phyloP scores from a whole-genome alignment of 2,113 vertebrate species.

The Pangasianodon hypophthalmus region DNA sequence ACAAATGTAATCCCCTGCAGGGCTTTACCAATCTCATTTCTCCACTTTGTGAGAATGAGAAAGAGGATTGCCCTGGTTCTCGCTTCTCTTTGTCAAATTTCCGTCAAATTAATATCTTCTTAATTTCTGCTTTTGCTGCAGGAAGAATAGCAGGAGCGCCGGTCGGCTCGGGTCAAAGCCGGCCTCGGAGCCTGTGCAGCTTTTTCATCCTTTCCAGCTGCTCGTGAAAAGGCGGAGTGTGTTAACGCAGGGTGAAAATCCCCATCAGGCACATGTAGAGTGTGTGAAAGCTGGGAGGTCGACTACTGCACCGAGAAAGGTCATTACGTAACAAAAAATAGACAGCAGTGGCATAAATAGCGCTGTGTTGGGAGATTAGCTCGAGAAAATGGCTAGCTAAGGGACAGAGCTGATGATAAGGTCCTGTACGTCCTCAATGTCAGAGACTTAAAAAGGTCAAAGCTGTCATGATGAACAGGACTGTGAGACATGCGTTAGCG shows the following conservation, averaged over 20 bases:
- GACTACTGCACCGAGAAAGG: neutral
- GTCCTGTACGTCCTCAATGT: neutral
- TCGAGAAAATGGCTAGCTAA: constrained; percentile 18
- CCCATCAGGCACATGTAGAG: constrained; percentile 29
- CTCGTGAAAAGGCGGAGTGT: constrained; percentile 44
- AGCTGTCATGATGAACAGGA: constrained; percentile 23
- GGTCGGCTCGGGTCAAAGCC: constrained; percentile 33
- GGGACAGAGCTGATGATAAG: constrained; percentile 37
- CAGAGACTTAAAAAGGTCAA: constrained; percentile 46
- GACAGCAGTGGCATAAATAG: constrained; percentile 7
- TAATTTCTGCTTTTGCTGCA: constrained; percentile 47
- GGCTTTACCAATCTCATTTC: constrained; percentile 77
- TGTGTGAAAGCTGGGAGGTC: neutral
- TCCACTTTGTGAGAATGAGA: constrained; percentile 66
- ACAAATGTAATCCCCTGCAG: constrained; percentile 71
- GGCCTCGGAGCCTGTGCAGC: neutral
- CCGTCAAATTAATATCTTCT: constrained; percentile 61
- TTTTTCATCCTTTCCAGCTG: constrained; percentile 28
- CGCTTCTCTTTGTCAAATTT: constrained; percentile 62
- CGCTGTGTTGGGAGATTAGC: constrained; percentile 41
- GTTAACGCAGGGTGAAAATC: constrained; percentile 28
- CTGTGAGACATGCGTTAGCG: neutral
- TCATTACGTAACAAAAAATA: constrained; percentile 27
- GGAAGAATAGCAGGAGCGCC: neutral
- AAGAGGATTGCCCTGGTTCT: constrained; percentile 68